phyloP scores from a whole-genome alignment of 2,888 invertebrate species.

The Geotrupes spiniger region DNA sequence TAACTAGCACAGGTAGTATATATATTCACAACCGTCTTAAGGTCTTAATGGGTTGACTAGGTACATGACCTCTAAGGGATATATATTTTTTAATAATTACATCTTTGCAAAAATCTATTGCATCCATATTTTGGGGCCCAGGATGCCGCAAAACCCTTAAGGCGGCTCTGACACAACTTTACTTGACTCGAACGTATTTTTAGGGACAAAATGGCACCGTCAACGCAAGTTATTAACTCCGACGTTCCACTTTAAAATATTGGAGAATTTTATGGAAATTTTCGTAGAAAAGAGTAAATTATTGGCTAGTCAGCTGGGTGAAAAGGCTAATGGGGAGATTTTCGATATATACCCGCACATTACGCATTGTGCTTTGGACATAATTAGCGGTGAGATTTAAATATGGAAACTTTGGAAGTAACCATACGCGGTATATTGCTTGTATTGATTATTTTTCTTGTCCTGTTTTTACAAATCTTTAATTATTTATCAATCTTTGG shows the following conservation, averaged over 20 bases:
- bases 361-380: constrained; percentile 37
- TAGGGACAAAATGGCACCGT: constrained; percentile 17
- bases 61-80: no score
- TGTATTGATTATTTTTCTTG: no score
- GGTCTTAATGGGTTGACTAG: no score
- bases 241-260: constrained; percentile 18
- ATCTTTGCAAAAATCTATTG: no score
- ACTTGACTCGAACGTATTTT: no score
- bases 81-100: no score
- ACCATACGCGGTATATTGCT: not conserved
- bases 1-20: constrained; percentile 15
- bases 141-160: no score
- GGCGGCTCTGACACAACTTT: no score
- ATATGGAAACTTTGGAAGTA: constrained; percentile 3
- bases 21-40: no score
- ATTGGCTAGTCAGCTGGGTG: constrained; percentile 10
- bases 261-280: constrained; percentile 16
- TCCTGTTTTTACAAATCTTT: no score
- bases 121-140: no score
- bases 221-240: constrained; percentile 17
- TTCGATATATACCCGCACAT: constrained; percentile 34
- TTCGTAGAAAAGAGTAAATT: constrained; percentile 13
- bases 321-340: constrained; percentile 8
- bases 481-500: no score
- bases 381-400: constrained; percentile 43